These are phyloP conservation scores for Pituophis catenifer DNA, from an alignment of 2,113 vertebrate genomes.

Conservation along the genomic window DNA sequence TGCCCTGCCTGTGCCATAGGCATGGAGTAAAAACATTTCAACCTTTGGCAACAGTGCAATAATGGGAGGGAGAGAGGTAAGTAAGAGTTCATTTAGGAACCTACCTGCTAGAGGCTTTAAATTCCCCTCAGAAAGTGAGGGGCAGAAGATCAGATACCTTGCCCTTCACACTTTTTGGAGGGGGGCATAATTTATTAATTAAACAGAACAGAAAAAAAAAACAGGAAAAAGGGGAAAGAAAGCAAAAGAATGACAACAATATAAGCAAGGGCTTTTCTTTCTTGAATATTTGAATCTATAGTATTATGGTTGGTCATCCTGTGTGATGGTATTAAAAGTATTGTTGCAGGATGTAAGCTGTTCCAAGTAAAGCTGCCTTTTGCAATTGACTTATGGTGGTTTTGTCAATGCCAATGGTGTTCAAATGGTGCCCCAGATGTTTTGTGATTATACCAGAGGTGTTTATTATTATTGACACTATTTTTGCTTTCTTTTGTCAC, in stretches of 20 bases:
- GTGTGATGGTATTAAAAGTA: background rate
- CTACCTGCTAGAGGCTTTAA: background rate
- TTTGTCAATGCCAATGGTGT: background rate
- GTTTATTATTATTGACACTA: background rate
- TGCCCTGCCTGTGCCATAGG: background rate
- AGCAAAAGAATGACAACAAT: background rate
- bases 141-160: background rate
- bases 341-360: background rate
- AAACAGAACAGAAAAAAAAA: background rate
- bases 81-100: background rate
- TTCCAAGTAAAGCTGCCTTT: background rate
- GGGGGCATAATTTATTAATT: background rate
- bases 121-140: background rate
- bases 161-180: background rate
- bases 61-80: background rate
- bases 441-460: background rate
- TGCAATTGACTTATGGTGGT: background rate
- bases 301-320: background rate
- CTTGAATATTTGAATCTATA: background rate
- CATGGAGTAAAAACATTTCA: slow-evolving; percentile 13
- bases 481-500: background rate
- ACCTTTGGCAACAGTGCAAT: slow-evolving; percentile 5
- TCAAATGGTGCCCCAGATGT: background rate
- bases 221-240: background rate
- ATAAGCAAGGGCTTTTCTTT: background rate